A percentile compares a stretch with the other conserved stretches of the same genome.
These are phyloP conservation scores for Oplegnathus fasciatus DNA, from an alignment of 2,113 vertebrate species.

Conservation along the genomic window DNA sequence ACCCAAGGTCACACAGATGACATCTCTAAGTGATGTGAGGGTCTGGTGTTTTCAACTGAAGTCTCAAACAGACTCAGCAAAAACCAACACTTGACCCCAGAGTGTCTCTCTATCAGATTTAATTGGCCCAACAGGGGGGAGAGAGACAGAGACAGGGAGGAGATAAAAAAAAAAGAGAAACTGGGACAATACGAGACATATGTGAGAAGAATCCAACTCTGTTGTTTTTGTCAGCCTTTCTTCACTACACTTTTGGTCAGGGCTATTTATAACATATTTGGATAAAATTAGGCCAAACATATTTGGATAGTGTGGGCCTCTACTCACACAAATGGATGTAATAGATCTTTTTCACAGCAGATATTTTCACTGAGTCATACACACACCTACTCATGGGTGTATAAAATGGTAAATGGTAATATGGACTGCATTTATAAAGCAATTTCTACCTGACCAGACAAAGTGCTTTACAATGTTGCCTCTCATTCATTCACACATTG, in stretches of 20 bases:
- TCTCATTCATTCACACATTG: too few relatives aligned
- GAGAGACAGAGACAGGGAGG: background rate
- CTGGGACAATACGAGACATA: background rate
- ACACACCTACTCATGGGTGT: too few relatives aligned
- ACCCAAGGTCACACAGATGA: conserved; percentile 55
- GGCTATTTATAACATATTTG: background rate
- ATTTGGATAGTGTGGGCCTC: background rate
- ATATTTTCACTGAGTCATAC: background rate
- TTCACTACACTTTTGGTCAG: background rate
- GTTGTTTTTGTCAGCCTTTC: background rate
- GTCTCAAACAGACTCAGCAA: conserved; percentile 59
- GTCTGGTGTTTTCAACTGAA: conserved; percentile 25
- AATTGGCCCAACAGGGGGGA: conserved; percentile 42
- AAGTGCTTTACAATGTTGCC: too few relatives aligned
- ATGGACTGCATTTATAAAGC: too few relatives aligned
- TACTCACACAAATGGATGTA: background rate
- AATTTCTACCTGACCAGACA: too few relatives aligned
- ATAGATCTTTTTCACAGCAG: background rate
- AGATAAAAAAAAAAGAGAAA: background rate
- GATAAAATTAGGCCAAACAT: background rate
- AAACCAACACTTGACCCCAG: conserved; percentile 45
- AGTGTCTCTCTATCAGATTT: conserved; percentile 42
- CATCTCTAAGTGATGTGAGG: conserved; percentile 23
- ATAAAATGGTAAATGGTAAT: too few relatives aligned
- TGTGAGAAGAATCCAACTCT: background rate